A percentile compares a stretch with the other conserved stretches of the same genome.
These are phyloP conservation scores for Phytoseiulus persimilis DNA, from an alignment of 2,888 invertebrate species.

Conservation along the genomic window DNA sequence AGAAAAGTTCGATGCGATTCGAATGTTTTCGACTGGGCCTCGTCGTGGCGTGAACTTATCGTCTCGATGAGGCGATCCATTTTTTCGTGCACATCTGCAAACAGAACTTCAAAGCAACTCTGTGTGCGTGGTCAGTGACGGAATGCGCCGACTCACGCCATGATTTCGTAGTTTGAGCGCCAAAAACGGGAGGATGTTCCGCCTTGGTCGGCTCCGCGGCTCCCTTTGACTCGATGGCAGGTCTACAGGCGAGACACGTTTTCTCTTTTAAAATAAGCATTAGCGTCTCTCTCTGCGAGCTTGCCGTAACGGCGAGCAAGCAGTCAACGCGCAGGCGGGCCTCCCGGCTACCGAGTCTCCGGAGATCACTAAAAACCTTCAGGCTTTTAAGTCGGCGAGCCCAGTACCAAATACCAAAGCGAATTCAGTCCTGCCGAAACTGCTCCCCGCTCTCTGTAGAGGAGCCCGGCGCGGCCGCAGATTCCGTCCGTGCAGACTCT, in stretches of 20 bases:
- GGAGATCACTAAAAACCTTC: conserved; percentile 35
- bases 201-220: neutral
- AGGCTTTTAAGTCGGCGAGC: neutral
- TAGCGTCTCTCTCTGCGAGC: conserved; percentile 14
- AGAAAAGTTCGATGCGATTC: neutral
- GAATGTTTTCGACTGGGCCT: neutral
- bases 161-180: neutral
- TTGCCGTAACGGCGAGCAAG: neutral
- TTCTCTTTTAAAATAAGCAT: conserved; percentile 37
- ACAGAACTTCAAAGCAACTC: neutral
- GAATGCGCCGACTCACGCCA: neutral
- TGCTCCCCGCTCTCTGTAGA: neutral
- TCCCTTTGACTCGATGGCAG: neutral
- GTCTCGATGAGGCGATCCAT: neutral
- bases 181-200: neutral
- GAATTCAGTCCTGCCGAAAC: neutral
- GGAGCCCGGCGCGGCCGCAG: too few species aligned
- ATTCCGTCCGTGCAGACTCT: too few species aligned
- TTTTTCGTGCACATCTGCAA: neutral
- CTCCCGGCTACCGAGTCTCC: conserved; percentile 12
- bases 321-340: neutral
- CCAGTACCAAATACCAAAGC: neutral
- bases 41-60: neutral
- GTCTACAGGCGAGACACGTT: conserved; percentile 36
- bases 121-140: neutral